Evolutionary conservation across 2,888 invertebrate species (phyloP), one percentile per base, ranked within the genome.

Genomic region (Volucella inanis): DNA sequence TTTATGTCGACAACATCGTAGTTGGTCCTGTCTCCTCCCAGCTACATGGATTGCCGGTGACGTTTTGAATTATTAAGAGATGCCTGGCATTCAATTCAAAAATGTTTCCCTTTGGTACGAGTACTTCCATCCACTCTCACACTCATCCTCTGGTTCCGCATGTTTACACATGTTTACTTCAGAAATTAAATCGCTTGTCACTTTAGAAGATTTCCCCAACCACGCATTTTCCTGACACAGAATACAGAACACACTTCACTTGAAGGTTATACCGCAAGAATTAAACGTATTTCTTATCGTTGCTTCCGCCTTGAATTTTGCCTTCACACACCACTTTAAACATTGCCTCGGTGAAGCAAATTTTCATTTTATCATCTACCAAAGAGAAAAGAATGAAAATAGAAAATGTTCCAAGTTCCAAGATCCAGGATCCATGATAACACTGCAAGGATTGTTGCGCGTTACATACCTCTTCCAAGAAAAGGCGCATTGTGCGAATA

Each of bases 371-470:
- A 68, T 77, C 65, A 74, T 77, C 72, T 38, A 15, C 47, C 39
- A 67, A 52, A 2, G 14, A 15, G 54, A 45, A 45, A 50, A 10
- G 41, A 22, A 22, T 22, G 31, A 31, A 6, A 31, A 31, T 6
- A 31, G 18, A 49, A 71, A 72, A 15, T 49, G 47, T 50, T 59
- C 43, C 43, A 67, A 76, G 61, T 62, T 12, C 45, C 11, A 47
- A 39, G 18, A 11, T n/a, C 45, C 12, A 45, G 45, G 8, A 41
- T 22, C 22, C 50, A 65, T 43, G 38, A 18, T 64, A 72, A 55
- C 71, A 49, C 52, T 55, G 78, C 64, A 59, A 74, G 74, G 74
- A 78, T 57, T 83, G 82, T 72, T 78, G 82, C 68, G 62, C 57
- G 43, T 61, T 18, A 41, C 18, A 31, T 50, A 47, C 14, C 22